These are phyloP conservation scores for Lycopodina hypogea DNA, from an alignment of 37 sponge, comb jelly and placozoan genomes.

Conservation along the genomic window DNA sequence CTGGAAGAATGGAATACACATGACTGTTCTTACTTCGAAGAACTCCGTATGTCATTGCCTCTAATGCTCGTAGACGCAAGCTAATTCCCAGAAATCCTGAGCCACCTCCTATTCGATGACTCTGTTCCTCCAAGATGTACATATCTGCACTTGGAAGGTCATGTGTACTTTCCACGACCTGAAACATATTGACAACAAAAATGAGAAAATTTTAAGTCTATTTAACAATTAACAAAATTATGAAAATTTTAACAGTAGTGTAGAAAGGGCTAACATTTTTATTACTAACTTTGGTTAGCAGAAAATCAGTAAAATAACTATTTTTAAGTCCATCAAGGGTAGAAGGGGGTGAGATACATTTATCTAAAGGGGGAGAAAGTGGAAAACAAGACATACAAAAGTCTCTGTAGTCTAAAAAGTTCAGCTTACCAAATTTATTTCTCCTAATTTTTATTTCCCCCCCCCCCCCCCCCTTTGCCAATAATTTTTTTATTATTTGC, in stretches of 20 bases:
- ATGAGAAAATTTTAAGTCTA: not conserved
- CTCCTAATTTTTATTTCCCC: too few species aligned
- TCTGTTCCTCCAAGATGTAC: constrained; percentile 45
- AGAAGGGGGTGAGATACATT: too few species aligned
- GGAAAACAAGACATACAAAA: too few species aligned
- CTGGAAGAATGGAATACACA: constrained; percentile 22
- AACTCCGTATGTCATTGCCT: constrained; percentile 28
- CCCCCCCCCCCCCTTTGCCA: too few species aligned
- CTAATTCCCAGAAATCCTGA: constrained; percentile 41
- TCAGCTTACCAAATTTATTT: too few species aligned
- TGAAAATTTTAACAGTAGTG: not conserved
- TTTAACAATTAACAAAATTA: not conserved
- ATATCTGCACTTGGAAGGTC: constrained; percentile 28
- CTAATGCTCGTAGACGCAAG: constrained; percentile 34
- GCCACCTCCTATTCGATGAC: constrained; percentile 5
- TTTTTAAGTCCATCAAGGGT: too few species aligned
- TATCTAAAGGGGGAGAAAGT: too few species aligned
- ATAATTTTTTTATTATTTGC: too few species aligned
- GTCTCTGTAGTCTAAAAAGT: too few species aligned
- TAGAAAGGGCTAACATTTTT: too few species aligned
- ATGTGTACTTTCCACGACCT: constrained; percentile 16
- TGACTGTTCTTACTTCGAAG: not conserved
- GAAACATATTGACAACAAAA: not conserved
- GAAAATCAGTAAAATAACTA: too few species aligned
- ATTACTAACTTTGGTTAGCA: too few species aligned